Base-by-base conservation (phyloP, 2,888 invertebrate species). In the Zelleria hepariella region DNA sequence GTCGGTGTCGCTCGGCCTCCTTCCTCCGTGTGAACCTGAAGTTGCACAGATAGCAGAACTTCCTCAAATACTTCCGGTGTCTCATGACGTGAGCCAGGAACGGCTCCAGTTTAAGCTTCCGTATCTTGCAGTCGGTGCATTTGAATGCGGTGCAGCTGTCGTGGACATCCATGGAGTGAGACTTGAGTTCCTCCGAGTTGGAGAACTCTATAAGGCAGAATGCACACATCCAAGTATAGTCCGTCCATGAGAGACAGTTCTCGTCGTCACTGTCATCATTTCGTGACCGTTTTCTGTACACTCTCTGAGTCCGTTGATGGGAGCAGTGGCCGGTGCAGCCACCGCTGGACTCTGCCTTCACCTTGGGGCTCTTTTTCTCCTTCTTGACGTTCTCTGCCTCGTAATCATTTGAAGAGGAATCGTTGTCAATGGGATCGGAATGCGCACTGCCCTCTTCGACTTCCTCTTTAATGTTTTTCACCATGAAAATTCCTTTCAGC, bases 11-110 rank as follows among this genome's bases (percentile, higher is more conserved):
- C 18, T 65, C 67, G 0, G 66, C 65, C 26, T 74, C 65, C 20
- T 68, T 48, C 0, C 67, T 23, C 0, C 68, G 71, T 1, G 66
- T 58, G 57, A 83, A 84, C 18, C 63, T 67, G 20, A 65, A 63
- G 15, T 71, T 68, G 58, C 86, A 86, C 47, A 71, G 72, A 53
- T 80, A 75, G 62, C 86, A 86, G 2, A 78, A 80, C 10, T 72
- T 89, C 73, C 91, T 91, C 15, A 93, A 76, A 60, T 90, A 87
- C 58, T 89, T 88, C 61, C 90, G 86, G 68, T 93, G 93, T 26
- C 88, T 80, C 67, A 87, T 87, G 0, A 93, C 90, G 66, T 94
- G 94, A 8, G 85, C 81, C n/a, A 91, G 69, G 67, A 91, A 91
- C 27, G 59, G 51, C 4, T 89, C 87, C 63, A 82, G 84, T 55